Conservation (phyloP, 2,113 vertebrate genomes). For the Fregetta grallaria region DNA sequence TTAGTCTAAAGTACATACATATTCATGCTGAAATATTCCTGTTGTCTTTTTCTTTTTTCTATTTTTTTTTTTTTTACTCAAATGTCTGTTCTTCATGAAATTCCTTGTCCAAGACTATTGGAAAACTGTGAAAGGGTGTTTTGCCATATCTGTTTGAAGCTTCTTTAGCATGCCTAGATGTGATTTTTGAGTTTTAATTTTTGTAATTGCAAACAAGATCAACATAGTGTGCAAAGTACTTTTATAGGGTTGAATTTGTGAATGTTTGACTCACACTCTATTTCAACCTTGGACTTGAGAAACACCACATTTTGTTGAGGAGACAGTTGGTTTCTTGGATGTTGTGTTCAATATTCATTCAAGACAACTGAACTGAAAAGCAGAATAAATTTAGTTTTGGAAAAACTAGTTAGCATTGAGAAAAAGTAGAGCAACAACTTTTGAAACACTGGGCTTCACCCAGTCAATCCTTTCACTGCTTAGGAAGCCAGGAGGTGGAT, state of each 20-base stretch:
- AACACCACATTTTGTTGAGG: not conserved
- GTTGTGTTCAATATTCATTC: not conserved
- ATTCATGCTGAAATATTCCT: not conserved
- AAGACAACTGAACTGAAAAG: not conserved
- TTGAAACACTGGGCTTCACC: not conserved
- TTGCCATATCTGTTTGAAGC: not conserved
- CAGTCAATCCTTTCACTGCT: not conserved
- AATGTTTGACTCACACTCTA: not conserved
- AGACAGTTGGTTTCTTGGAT: not conserved
- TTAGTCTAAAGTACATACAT: not conserved
- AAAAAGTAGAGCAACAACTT: not conserved
- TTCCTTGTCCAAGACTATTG: not conserved
- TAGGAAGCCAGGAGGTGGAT: not conserved
- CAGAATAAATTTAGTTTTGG: not conserved
- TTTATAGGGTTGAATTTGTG: not conserved
- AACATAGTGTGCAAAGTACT: not conserved
- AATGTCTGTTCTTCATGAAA: not conserved
- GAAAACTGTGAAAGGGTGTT: not conserved
- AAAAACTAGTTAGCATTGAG: not conserved
- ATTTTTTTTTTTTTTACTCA: not conserved
- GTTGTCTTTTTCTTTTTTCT: too few species aligned
- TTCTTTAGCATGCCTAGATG: not conserved
- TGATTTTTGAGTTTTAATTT: not conserved
- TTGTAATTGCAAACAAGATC: not conserved
- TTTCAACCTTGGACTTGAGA: not conserved